These are phyloP conservation scores for Theocolax elegans DNA, from an alignment of 1,140 invertebrate genomes.

Conservation along the genomic window DNA sequence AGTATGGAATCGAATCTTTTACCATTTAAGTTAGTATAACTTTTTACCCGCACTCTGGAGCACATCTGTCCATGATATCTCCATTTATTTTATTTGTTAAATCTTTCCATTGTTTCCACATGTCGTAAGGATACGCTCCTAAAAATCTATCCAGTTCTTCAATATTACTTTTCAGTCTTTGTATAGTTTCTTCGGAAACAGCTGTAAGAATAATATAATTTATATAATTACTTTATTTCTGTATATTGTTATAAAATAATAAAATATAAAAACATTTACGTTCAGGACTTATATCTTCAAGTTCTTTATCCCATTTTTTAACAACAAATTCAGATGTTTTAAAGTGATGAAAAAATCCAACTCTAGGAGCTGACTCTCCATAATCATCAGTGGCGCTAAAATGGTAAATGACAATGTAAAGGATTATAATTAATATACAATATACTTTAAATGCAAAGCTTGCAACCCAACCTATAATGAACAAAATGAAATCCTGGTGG, in stretches of 20 bases:
- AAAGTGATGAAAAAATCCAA: slow-evolving; percentile 93
- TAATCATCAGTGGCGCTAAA: slow-evolving; percentile 71
- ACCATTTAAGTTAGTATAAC: neutral
- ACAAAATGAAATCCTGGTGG: slow-evolving; percentile 96
- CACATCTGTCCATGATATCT: slow-evolving; percentile 55
- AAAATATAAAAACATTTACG: slow-evolving; percentile 50
- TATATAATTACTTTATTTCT: neutral
- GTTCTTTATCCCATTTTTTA: slow-evolving; percentile 83
- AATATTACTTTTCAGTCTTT: slow-evolving; percentile 78
- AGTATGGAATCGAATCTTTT: neutral
- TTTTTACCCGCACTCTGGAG: slow-evolving; percentile 58
- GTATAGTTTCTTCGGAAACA: slow-evolving; percentile 70
- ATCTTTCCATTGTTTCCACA: slow-evolving; percentile 86
- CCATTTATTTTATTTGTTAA: slow-evolving; percentile 70
- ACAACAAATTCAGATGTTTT: slow-evolving; percentile 84
- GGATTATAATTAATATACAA: too few relatives aligned
- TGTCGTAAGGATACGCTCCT: slow-evolving; percentile 92
- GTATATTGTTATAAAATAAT: neutral
- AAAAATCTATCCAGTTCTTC: slow-evolving; percentile 83
- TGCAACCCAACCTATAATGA: slow-evolving; percentile 83
- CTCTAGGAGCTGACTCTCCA: slow-evolving; percentile 73
- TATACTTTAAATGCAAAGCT: too few relatives aligned
- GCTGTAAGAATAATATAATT: slow-evolving; percentile 55
- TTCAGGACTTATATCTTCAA: slow-evolving; percentile 75
- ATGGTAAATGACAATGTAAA: too few relatives aligned